phyloP scores from a whole-genome alignment of 2,113 vertebrate genomes.

The Hemichromis elongatus region DNA sequence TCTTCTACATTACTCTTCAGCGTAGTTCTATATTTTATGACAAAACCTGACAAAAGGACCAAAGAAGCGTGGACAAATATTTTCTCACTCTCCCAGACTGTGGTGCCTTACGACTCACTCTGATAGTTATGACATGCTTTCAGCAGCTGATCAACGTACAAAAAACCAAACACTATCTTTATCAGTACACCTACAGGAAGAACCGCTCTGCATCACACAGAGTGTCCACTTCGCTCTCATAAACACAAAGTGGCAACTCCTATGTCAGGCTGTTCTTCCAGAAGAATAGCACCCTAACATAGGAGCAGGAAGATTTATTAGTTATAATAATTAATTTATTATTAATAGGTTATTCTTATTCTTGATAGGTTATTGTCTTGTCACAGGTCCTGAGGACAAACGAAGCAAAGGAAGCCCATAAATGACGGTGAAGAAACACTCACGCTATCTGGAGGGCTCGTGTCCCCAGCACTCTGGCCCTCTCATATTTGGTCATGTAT shows the following conservation, averaged over 20 bases:
- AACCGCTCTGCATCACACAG: too few relatives aligned
- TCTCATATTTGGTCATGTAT: slow-evolving; percentile 97
- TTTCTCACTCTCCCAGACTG: background rate
- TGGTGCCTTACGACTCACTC: background rate
- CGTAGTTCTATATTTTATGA: background rate
- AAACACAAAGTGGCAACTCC: background rate
- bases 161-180: too few relatives aligned
- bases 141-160: too few relatives aligned
- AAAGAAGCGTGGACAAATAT: background rate
- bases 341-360: background rate
- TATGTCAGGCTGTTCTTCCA: background rate
- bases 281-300: too few relatives aligned
- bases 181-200: too few relatives aligned
- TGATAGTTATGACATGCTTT: background rate
- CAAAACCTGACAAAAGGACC: background rate
- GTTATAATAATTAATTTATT: too few relatives aligned
- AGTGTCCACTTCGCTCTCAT: background rate
- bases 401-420: fast-evolving
- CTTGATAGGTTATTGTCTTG: background rate
- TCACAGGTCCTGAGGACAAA: too few relatives aligned
- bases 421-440: slow-evolving; percentile 49
- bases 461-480: slow-evolving; percentile 92
- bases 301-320: background rate
- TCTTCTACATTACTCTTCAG: background rate
- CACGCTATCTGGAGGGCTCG: slow-evolving; percentile 96